Evolutionary conservation across 2,113 vertebrate genomes (phyloP), one percentile per base, ranked within the genome.

Genomic region (Vimba vimba): DNA sequence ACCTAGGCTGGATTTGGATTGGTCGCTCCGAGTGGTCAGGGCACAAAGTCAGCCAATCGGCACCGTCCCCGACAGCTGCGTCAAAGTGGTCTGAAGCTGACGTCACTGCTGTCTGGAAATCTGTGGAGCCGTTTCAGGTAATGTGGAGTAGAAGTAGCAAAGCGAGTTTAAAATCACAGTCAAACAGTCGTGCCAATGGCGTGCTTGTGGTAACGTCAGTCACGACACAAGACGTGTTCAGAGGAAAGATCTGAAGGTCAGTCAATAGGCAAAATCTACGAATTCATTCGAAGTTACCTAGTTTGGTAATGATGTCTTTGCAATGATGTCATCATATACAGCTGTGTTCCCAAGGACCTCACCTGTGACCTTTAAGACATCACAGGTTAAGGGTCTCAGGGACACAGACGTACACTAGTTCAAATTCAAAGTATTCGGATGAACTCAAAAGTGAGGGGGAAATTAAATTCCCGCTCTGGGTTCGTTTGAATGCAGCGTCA

Each of bases 301-400:
- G 17, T 27, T 27, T 27, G 27, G 27, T 27, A 27, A 27, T 27
- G 27, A 27, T 27, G 27, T 27, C 17, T 19, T 55, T 21, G n/a
- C 64, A 68, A 6, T 52, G 75, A 23, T 47, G 71, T 33, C 77
- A 73, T 59, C 50, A 92, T 87, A 86, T 91, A 94, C 90, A 86
- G 86, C 96, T 91, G 92, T 96, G 96, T 96, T 97, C 97, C 97
- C 96, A 96, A 97, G 97, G 96, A 96, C 96, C 97, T 97, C 95
- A 97, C 97, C 97, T 97, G 96, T 97, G 96, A 97, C 94, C 95
- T 94, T 94, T 92, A 95, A 87, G 89, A 96, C 95, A 95, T 97
- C 97, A 97, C 96, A 97, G 97, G 96, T 97, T 97, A 97, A 97
- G 97, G 97, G 97, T 97, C 97, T 97, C 97, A 97, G 97, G 97